Evolutionary conservation across 2,797 vertebrate genomes (phyloP).

Genomic region (Craterocephalus amniculus): DNA sequence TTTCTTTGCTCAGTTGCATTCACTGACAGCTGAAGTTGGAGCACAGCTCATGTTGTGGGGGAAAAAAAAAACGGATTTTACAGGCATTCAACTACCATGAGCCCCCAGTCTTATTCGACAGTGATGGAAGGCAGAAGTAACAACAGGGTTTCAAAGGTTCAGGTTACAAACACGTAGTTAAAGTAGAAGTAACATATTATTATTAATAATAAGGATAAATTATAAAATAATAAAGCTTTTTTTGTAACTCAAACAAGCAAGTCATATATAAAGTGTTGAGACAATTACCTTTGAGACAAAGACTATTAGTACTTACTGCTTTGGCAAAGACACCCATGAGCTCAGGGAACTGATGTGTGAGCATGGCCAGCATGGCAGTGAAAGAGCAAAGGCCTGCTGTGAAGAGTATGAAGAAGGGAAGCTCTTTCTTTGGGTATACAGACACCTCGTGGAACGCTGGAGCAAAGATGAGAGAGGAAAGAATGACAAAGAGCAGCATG

Average conservation of each 20-base stretch:
- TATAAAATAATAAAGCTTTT: not conserved
- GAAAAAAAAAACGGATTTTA: slow-evolving; percentile 45
- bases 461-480: not conserved
- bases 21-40: slow-evolving; percentile 27
- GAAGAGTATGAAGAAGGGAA: slow-evolving; percentile 99
- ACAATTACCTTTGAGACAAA: not conserved
- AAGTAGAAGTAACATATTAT: too few relatives aligned
- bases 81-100: slow-evolving; percentile 57
- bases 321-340: slow-evolving; percentile 98
- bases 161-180: slow-evolving; percentile 12
- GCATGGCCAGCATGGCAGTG: slow-evolving; percentile 97
- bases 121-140: slow-evolving; percentile 55
- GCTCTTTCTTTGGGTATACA: slow-evolving; percentile 98
- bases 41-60: slow-evolving; percentile 45
- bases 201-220: not conserved
- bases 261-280: not conserved
- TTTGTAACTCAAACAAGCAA: not conserved
- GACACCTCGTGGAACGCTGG: slow-evolving; percentile 98
- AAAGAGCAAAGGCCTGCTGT: slow-evolving; percentile 98
- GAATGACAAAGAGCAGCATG: not conserved
- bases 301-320: slow-evolving; percentile 88
- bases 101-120: slow-evolving; percentile 56
- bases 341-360: slow-evolving; percentile 99
- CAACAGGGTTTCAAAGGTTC: slow-evolving; percentile 26
- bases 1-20: slow-evolving; percentile 16